phyloP scores from a whole-genome alignment of 92 coral and sea anemone genomes.

The Anthopleura xanthogrammica region DNA sequence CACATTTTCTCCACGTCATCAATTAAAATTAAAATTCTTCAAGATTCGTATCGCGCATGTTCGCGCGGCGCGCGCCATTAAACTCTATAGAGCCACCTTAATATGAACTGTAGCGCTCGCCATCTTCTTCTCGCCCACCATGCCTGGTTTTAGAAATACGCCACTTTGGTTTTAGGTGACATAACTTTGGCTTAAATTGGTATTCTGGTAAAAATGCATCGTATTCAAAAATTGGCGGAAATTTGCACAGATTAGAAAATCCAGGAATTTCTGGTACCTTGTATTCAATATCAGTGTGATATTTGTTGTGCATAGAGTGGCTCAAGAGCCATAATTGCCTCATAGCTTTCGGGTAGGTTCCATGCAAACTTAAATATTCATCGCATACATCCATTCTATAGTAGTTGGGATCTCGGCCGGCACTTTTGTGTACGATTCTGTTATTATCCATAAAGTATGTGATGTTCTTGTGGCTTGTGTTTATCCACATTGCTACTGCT shows the following conservation, averaged over 20 bases:
- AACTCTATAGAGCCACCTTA: neutral
- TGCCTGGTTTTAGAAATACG: slow-evolving; percentile 55
- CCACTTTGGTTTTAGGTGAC: slow-evolving; percentile 84
- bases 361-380: slow-evolving; percentile 81
- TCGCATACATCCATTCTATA: slow-evolving; percentile 59
- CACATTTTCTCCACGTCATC: no score
- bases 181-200: slow-evolving; percentile 77
- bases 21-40: no score
- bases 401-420: slow-evolving; percentile 80
- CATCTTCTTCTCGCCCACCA: slow-evolving; percentile 80
- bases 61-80: neutral
- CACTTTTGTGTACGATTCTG: slow-evolving; percentile 90
- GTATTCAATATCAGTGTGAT: slow-evolving; percentile 26
- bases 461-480: slow-evolving; percentile 67
- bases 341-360: slow-evolving; percentile 83
- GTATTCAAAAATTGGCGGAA: slow-evolving; percentile 67
- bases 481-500: slow-evolving; percentile 91
- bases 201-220: slow-evolving; percentile 70
- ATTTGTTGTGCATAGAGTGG: slow-evolving; percentile 50
- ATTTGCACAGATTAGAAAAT: slow-evolving; percentile 64
- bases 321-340: slow-evolving; percentile 80
- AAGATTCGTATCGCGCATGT: no score
- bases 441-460: slow-evolving; percentile 92
- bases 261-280: slow-evolving; percentile 52
- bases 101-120: slow-evolving; percentile 79